Conservation (phyloP, 2,797 vertebrate genomes). For the Helicolenus hilgendorfi region DNA sequence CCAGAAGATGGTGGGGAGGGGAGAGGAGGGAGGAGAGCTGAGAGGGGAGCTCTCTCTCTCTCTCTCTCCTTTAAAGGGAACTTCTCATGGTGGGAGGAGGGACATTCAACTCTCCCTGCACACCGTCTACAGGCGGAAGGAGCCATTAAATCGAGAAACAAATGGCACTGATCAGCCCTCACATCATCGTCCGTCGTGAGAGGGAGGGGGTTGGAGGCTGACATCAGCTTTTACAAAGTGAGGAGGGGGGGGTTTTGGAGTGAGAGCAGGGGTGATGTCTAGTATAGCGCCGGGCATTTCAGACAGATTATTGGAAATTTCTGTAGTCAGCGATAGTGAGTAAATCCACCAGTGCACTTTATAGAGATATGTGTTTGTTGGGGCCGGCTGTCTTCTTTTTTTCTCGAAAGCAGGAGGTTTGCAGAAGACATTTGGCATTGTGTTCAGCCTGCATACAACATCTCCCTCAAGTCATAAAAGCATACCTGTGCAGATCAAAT, state of each 20-base stretch:
- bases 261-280: constrained; percentile 56
- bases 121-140: constrained; percentile 70
- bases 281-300: constrained; percentile 64
- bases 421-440: constrained; percentile 17
- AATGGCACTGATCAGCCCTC: constrained; percentile 74
- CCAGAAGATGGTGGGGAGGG: constrained; percentile 49
- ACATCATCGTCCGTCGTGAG: constrained; percentile 51
- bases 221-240: constrained; percentile 51
- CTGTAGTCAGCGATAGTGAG: constrained; percentile 77
- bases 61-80: constrained; percentile 83
- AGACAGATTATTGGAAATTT: constrained; percentile 82
- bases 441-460: constrained; percentile 29
- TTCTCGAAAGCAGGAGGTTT: constrained; percentile 37
- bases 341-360: constrained; percentile 79
- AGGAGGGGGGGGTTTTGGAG: background rate
- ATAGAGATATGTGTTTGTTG: constrained; percentile 67
- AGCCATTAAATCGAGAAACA: constrained; percentile 85
- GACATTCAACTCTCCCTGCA: constrained; percentile 74
- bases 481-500: constrained; percentile 51
- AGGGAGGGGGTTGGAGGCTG: constrained; percentile 20
- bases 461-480: constrained; percentile 32
- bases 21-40: background rate
- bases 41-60: constrained; percentile 4
- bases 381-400: constrained; percentile 32
- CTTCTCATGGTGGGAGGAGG: constrained; percentile 63